These are phyloP conservation scores for Samia ricini DNA, from an alignment of 1,140 invertebrate species.

Conservation along the genomic window DNA sequence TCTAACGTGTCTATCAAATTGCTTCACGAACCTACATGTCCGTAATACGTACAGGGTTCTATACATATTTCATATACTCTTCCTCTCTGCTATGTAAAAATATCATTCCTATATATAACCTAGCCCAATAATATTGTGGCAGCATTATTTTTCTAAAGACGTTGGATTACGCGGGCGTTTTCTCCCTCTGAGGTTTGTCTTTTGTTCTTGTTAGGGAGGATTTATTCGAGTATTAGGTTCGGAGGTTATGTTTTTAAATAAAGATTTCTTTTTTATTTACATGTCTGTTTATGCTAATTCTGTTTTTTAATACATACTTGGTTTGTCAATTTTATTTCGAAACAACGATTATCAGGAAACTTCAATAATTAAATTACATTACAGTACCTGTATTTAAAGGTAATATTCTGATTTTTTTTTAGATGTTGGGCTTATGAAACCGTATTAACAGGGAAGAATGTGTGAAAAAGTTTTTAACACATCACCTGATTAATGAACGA, in stretches of 20 bases:
- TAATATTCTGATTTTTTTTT: too few relatives aligned
- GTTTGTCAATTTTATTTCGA: too few relatives aligned
- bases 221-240: constrained; percentile 34
- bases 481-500: too few relatives aligned
- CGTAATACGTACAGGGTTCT: not conserved
- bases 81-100: constrained; percentile 1
- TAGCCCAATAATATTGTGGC: constrained; percentile 29
- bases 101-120: constrained; percentile 23
- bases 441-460: too few relatives aligned
- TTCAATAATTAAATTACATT: too few relatives aligned
- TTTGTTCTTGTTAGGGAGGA: constrained; percentile 38
- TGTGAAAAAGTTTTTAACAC: too few relatives aligned
- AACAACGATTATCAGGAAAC: too few relatives aligned
- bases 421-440: too few relatives aligned
- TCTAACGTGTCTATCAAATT: not conserved
- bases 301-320: too few relatives aligned
- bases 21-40: not conserved
- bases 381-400: too few relatives aligned
- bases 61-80: constrained; percentile 23
- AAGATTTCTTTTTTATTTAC: constrained; percentile 13
- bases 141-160: constrained; percentile 36
- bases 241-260: constrained; percentile 26
- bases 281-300: not conserved
- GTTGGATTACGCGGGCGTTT: constrained; percentile 28
- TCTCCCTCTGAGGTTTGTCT: constrained; percentile 32